Percentiles rank a stretch among this genome's conserved stretches.
Conservation (phyloP, 2,797 vertebrate genomes). For the Apodemus agrarius region DNA sequence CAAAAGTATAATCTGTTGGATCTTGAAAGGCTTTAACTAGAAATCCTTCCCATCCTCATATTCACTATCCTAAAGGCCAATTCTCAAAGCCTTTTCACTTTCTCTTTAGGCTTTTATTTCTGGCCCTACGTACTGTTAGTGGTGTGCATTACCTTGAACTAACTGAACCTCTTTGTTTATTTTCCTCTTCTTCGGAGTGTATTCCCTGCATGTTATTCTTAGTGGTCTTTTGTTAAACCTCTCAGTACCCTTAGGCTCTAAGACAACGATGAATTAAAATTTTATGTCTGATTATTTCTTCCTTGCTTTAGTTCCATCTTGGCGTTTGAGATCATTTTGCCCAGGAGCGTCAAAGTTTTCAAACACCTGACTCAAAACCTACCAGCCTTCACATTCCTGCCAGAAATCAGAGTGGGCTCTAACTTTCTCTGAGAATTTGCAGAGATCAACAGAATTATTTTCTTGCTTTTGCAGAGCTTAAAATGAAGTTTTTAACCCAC, state of each 20-base stretch:
- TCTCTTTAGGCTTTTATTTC: constrained; percentile 79
- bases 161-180: constrained; percentile 78
- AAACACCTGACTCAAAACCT: constrained; percentile 69
- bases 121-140: constrained; percentile 58
- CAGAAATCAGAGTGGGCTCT: constrained; percentile 60
- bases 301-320: constrained; percentile 54
- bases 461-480: constrained; percentile 18
- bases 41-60: constrained; percentile 76
- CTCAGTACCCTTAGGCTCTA: constrained; percentile 54
- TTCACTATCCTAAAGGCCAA: constrained; percentile 73
- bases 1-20: constrained; percentile 83
- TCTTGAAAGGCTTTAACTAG: constrained; percentile 81
- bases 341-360: constrained; percentile 58
- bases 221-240: constrained; percentile 71
- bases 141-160: constrained; percentile 74
- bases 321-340: constrained; percentile 52
- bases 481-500: constrained; percentile 65
- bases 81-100: constrained; percentile 78
- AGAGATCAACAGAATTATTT: constrained; percentile 42
- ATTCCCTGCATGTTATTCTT: constrained; percentile 70
- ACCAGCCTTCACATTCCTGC: constrained; percentile 70
- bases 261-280: constrained; percentile 78
- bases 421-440: constrained; percentile 32
- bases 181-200: constrained; percentile 70
- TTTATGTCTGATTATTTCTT: constrained; percentile 65